Conservation (phyloP, 2,888 invertebrate species). For the Pachydiplax longipennis region DNA sequence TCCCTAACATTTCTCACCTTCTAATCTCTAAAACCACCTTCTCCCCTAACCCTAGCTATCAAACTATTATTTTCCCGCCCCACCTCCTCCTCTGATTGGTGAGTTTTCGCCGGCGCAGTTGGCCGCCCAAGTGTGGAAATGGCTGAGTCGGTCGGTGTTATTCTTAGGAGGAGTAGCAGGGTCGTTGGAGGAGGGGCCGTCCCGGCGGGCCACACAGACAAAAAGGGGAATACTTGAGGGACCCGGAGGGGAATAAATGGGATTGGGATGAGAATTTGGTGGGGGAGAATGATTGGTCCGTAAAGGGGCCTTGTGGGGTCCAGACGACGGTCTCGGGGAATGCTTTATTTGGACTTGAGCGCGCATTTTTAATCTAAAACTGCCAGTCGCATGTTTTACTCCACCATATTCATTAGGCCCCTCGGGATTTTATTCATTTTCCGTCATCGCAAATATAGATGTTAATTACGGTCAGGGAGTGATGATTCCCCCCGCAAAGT, state of each 20-base stretch:
- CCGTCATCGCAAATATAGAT: too few relatives aligned
- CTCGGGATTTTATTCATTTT: too few relatives aligned
- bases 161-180: background rate
- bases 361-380: background rate
- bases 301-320: conserved; percentile 18
- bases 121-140: background rate
- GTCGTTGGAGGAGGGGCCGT: background rate
- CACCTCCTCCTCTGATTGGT: background rate
- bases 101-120: background rate
- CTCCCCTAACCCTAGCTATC: background rate
- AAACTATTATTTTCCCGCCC: background rate
- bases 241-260: background rate
- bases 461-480: too few relatives aligned
- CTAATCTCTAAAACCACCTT: background rate
- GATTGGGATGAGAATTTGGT: background rate
- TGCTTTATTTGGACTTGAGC: background rate
- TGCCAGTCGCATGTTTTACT: background rate
- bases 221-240: background rate
- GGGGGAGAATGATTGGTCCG: conserved; percentile 24
- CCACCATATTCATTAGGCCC: background rate
- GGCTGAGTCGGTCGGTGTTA: background rate
- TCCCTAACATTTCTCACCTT: background rate
- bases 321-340: background rate
- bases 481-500: too few relatives aligned
- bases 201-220: background rate